Conservation (phyloP, 2,888 invertebrate species). For the Campaea margaritaria region DNA sequence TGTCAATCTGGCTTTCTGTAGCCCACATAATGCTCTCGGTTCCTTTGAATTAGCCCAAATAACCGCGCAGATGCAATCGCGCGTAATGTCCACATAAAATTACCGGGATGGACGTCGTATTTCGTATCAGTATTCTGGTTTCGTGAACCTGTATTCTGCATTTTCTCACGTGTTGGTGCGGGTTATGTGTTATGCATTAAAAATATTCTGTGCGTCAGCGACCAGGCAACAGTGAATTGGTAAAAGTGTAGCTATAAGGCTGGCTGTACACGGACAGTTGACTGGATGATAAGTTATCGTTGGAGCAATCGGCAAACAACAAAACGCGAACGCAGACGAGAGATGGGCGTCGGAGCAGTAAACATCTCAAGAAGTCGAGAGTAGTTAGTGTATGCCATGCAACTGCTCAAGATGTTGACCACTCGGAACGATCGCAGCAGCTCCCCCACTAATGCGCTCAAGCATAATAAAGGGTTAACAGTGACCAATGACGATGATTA, state of each 20-base stretch:
- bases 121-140: constrained; percentile 36
- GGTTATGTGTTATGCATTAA: constrained; percentile 34
- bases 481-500: too few species aligned
- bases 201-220: constrained; percentile 27
- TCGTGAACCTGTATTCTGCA: constrained; percentile 23
- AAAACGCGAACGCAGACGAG: too few species aligned
- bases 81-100: constrained; percentile 22
- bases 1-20: constrained; percentile 52
- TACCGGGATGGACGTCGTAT: constrained; percentile 25
- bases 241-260: background rate
- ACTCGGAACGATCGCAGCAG: too few species aligned
- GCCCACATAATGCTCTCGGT: constrained; percentile 46
- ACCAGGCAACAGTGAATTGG: background rate
- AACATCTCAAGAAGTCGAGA: too few species aligned
- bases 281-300: too few species aligned
- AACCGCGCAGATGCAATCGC: constrained; percentile 39
- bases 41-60: constrained; percentile 42
- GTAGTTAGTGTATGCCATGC: too few species aligned
- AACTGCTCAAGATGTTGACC: too few species aligned
- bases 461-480: too few species aligned
- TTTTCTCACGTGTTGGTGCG: constrained; percentile 32
- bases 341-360: too few species aligned
- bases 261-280: too few species aligned
- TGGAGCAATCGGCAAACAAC: too few species aligned
- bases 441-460: too few species aligned